Evolutionary conservation across 2,797 vertebrate species (phyloP).

Genomic region (Monodelphis domestica): DNA sequence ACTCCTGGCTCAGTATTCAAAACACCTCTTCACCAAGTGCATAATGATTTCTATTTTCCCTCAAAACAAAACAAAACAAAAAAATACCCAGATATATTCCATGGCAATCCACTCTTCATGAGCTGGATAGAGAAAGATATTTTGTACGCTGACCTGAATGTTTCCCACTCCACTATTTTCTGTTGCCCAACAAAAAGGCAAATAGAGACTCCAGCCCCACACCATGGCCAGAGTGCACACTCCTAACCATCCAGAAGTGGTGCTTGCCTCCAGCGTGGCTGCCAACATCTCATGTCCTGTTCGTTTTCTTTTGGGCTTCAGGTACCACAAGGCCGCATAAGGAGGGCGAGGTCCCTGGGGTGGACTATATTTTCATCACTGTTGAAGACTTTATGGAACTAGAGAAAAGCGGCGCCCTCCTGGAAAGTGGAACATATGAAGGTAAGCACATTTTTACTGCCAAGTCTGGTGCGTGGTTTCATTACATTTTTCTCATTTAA

Average conservation of each 20-base stretch:
- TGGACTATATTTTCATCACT: slow-evolving; percentile 99
- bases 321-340: slow-evolving; percentile 99
- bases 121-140: slow-evolving; percentile 44
- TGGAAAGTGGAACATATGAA: slow-evolving; percentile 99
- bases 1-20: slow-evolving; percentile 26
- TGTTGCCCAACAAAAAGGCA: slow-evolving; percentile 64
- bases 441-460: slow-evolving; percentile 83
- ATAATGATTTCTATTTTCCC: slow-evolving; percentile 60
- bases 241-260: slow-evolving; percentile 61
- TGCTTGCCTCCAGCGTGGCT: slow-evolving; percentile 69
- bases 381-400: slow-evolving; percentile 98
- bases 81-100: slow-evolving; percentile 52
- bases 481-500: slow-evolving; percentile 5
- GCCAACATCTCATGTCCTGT: slow-evolving; percentile 40
- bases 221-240: slow-evolving; percentile 45
- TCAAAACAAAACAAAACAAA: slow-evolving; percentile 52
- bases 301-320: slow-evolving; percentile 81
- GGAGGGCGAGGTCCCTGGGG: slow-evolving; percentile 98
- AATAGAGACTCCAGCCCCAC: slow-evolving; percentile 16
- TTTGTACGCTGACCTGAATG: slow-evolving; percentile 57
- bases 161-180: slow-evolving; percentile 57
- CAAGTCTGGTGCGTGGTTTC: not conserved
- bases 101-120: slow-evolving; percentile 51
- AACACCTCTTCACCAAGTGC: slow-evolving; percentile 52
- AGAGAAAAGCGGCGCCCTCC: slow-evolving; percentile 96